Evolutionary conservation across 64 coral and sea anemone species (phyloP), one percentile per base, ranked within the genome.

Genomic region (Acropora yongei): DNA sequence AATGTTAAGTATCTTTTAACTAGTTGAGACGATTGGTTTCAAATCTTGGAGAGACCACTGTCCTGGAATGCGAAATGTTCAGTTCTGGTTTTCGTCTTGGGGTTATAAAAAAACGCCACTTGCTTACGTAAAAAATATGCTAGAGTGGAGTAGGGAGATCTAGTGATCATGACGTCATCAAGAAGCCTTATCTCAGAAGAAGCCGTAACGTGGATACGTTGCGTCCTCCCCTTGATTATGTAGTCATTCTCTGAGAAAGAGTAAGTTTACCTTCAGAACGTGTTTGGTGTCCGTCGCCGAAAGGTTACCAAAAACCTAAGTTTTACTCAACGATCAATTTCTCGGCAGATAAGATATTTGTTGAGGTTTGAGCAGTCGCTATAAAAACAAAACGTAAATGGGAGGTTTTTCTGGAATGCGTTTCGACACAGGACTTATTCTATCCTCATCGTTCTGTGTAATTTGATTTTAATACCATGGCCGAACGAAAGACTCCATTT

Each of bases 401-500:
- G 82, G 3, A 40, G 72, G 46, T 12, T 71, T 85, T 4, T 43
- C 5, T 71, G 82, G 82, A 85, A 85, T 85, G 61, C 65, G 42
- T 47, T n/a, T 20, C 2, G 45, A 65, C 66, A 85, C 17, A 69
- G 65, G 17, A 47, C 48, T 18, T 17, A 49, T 4, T 30, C 30
- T 30, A 30, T 30, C 30, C 30, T 30, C 63, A 44, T n/a, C 65
- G 18, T 18, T 85, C 20, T 44, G 30, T 3, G 42, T 16, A n/a
- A 6, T 85, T 85, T 20, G 46, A 19, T 49, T 8, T 85, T 48
- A 85, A 85, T 45, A 85, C 17, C 9, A 85, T 71, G 63, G 40
- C 43, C 49, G 82, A 85, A 71, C 47, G 61, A 11, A 85, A 85
- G 61, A 44, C 17, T 85, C 72, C 82, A 49, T 19, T 44, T 85